Evolutionary conservation across 1,140 invertebrate genomes (phyloP), one percentile per base, ranked within the genome.

Genomic region (Zaprionus ornatus): DNA sequence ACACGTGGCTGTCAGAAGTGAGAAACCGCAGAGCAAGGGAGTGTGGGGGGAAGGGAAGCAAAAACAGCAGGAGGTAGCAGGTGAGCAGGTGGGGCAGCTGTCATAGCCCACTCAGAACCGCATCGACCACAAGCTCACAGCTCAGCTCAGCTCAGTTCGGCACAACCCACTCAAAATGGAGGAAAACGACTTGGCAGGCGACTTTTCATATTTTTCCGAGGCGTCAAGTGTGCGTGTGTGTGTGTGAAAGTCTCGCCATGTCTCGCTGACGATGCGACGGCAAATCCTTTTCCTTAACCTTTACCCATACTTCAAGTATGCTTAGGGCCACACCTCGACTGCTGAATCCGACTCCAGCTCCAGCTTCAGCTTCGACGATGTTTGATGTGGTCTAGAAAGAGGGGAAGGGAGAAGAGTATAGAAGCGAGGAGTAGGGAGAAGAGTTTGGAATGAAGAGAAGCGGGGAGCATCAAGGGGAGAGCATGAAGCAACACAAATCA

Each of bases 261-360:
- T 71, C 35, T 37, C 64, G 55, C 45, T 52, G 42, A 37, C 59
- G 52, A 55, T 63, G 52, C 23, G 56, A 52, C 62, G 63, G 70
- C 52, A 87, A 87, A 87, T 87, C 83, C 83, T 87, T 88, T 87
- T 87, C 83, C 80, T 80, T 87, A 80, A 80, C 35, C 74, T 74
- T 68, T 61, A 5, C 73, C 80, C 83, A 88, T 80, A 84, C 84
- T 80, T 87, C 80, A 88, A 84, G 80, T 88, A 77, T 86, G 85
- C 83, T 87, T 87, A 88, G 75, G 64, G 57, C 77, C 37, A 40
- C 40, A 57, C 25, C 7, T 25, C 7, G 40, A 27, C 60, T 19
- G 1, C 15, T 7, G n/a, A 45, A 45, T 9, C 37, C 37, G 7
- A 6, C 4, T 9, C 9, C 17, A 42, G 15, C 54, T 55, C 5